Evolutionary conservation across 2,888 invertebrate species (phyloP), one percentile per base, ranked within the genome.

Genomic region (Drepana falcataria): DNA sequence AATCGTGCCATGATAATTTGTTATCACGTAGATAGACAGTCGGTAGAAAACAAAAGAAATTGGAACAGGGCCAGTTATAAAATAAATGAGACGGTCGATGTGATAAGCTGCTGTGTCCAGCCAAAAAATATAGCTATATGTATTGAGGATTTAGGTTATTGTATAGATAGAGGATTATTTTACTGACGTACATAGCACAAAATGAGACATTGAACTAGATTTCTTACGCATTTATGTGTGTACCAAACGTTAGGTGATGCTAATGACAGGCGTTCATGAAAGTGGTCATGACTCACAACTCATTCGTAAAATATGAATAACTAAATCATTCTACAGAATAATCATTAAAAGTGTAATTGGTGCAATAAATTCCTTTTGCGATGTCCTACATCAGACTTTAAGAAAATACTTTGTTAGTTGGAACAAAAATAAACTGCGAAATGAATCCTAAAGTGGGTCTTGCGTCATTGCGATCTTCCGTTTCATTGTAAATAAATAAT

Each of bases 401-500:
- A 41, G 51, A 51, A 51, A 51, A 40, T 51, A 51, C 40, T 41
- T 51, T 40, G n/a, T 51, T 51, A 21, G 49, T 41, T 40, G 4
- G 3, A 33, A 34, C 51, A 33, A 9, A 34, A 51, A 55, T 55
- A 56, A 41, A 58, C 33, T 51, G 53, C 48, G 55, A 60, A 58
- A 55, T 34, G 41, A 21, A 35, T 54, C 55, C 49, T 34, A 51
- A 57, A 57, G 51, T 55, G 57, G 55, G 57, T 49, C 53, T 51
- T 48, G 54, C 60, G 60, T 60, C 60, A 60, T 35, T 6, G 48
- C 48, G 48, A 54, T 35, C 33, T 52, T 35, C 35, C 33, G 48
- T 47, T 47, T 21, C 48, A 52, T 52, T 41, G 49, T 49, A 49
- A 51, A 51, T 51, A 51, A 41, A 51, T 51, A 51, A 51, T 51